These are phyloP conservation scores for Siniperca undulata DNA, from an alignment of 2,797 vertebrate species.

Conservation along the genomic window DNA sequence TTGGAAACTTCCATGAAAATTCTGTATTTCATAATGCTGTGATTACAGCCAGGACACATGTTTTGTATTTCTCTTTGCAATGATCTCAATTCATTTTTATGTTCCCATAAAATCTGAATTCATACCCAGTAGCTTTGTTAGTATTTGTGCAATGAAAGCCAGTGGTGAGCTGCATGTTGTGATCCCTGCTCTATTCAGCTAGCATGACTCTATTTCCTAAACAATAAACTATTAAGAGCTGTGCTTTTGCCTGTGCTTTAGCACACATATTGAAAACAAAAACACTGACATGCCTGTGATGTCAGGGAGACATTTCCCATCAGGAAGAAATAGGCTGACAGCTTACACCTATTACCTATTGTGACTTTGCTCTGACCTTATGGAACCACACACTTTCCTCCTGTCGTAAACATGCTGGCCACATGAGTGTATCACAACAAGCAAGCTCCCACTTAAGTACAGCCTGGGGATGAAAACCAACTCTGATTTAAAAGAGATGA, in stretches of 20 bases:
- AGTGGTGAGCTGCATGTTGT: background rate
- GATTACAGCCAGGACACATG: conserved; percentile 20
- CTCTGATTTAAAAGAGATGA: conserved; percentile 47
- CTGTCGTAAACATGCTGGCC: conserved; percentile 43
- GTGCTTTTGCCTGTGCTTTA: background rate
- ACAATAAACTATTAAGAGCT: background rate
- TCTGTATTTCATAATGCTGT: background rate
- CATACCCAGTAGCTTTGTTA: conserved; percentile 12
- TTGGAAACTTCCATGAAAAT: conserved; percentile 8
- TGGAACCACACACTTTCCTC: conserved; percentile 19
- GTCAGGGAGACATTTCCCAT: conserved; percentile 29
- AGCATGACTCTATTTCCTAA: background rate
- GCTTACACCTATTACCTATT: conserved; percentile 35
- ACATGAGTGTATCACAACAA: conserved; percentile 53
- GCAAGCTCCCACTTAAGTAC: conserved; percentile 52
- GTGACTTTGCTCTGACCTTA: conserved; percentile 51
- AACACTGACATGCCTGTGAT: conserved; percentile 8
- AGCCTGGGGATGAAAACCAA: conserved; percentile 37
- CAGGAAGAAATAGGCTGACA: conserved; percentile 25
- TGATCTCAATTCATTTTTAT: background rate
- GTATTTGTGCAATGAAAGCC: background rate
- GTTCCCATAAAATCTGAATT: background rate
- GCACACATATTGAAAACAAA: background rate
- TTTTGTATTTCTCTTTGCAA: conserved; percentile 27
- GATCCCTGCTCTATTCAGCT: background rate